Evolutionary conservation across 1,140 invertebrate species (phyloP).

Genomic region (Camponotus floridanus): DNA sequence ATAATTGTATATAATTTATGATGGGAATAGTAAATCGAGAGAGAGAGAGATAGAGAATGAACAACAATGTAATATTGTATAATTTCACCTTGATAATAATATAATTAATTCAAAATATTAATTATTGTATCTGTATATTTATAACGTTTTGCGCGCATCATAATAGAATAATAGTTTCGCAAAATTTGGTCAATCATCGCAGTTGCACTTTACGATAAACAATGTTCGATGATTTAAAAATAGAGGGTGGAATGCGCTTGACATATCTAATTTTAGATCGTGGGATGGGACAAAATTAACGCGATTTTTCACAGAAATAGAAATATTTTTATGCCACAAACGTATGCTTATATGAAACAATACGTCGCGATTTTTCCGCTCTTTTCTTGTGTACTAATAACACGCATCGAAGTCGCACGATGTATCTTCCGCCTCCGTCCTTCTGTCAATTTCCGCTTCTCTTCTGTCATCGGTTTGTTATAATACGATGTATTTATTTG

Average conservation of each 20-base stretch:
- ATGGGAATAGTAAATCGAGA: conserved; percentile 10
- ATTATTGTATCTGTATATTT: conserved; percentile 38
- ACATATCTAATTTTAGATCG: conserved; percentile 14
- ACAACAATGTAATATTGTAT: conserved; percentile 14
- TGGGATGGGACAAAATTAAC: conserved; percentile 35
- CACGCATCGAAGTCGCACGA: conserved; percentile 28
- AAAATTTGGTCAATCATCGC: conserved; percentile 3
- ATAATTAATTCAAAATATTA: conserved; percentile 44
- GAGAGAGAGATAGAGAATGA: too few species aligned
- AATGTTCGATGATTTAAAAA: conserved; percentile 22
- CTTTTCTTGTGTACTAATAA: conserved; percentile 35
- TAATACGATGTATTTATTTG: not conserved
- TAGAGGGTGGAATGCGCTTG: not conserved
- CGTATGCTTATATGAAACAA: not conserved
- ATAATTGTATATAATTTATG: conserved; percentile 3
- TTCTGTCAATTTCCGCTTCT: conserved; percentile 37
- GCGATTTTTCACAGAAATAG: not conserved
- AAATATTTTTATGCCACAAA: conserved; percentile 25
- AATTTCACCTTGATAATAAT: not conserved
- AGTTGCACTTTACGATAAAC: conserved; percentile 19
- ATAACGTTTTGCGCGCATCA: conserved; percentile 8
- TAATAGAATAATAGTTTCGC: conserved; percentile 24
- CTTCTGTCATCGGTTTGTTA: not conserved
- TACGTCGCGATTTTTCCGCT: conserved; percentile 33
- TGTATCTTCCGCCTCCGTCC: conserved; percentile 13